Base-by-base conservation (phyloP, 1,140 invertebrate genomes). In the Drosophila sproati region DNA sequence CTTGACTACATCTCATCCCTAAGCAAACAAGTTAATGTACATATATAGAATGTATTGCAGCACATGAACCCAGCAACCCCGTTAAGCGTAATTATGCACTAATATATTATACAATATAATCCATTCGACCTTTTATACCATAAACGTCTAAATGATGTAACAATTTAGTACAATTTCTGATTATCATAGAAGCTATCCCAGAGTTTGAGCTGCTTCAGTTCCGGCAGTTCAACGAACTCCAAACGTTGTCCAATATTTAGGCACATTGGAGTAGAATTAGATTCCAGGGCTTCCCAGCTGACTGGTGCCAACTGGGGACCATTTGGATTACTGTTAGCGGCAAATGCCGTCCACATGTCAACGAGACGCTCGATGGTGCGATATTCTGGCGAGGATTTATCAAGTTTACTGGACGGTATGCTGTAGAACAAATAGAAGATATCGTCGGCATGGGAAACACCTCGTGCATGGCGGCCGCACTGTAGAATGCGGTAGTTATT, bases 401-500 rank as follows among this genome's bases (percentile, higher is more conserved):
- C 83, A 74, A 92, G 59, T 59, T 93, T 93, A 10, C 69, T 68
- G 34, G 93, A 92, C 8, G 93, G 69, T 47, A 80, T 75, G 51
- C 90, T 93, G 68, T 93, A 92, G 76, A 96, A 96, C 6, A 96
- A 61, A 82, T 95, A 95, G 59, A 94, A 94, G 0, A 95, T 5
- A 69, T 96, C 95, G 67, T 96, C 95, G 0, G 93, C 94, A 81
- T 96, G 95, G 64, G 92, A 93, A 2, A 94, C 93, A 6, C 91
- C 88, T 2, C 83, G 72, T 2, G 82, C 69, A 37, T 87, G 79
- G 7, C 54, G 74, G 0, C 83, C 93, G 92, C 31, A 94, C 92
- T 55, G 41, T 43, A 63, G 77, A 78, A 61, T 93, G n/a, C 90
- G 77, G 47, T 66, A 78, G 55, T 82, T 68, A 73, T 92, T 92